Evolutionary conservation across 2,113 vertebrate genomes (phyloP).

Genomic region (Pipra filicauda): DNA sequence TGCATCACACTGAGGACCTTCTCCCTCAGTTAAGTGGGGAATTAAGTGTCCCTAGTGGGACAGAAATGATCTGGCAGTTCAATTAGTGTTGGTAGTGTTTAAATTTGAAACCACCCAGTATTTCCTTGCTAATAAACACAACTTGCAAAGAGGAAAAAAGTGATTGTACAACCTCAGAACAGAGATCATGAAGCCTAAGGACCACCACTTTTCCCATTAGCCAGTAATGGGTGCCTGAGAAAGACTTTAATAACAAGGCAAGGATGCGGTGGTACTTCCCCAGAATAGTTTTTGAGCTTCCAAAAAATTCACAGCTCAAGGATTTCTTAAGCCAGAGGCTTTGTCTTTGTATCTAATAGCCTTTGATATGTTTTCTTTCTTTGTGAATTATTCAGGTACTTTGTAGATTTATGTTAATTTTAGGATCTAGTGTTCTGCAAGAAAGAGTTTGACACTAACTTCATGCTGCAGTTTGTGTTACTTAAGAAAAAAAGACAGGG

Average conservation of each 20-base stretch:
- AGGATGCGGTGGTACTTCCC: not conserved
- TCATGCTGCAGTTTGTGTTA: not conserved
- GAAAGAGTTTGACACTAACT: not conserved
- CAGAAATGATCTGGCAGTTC: not conserved
- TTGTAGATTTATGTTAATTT: not conserved
- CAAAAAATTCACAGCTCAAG: not conserved
- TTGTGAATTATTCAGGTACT: not conserved
- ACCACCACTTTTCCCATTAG: not conserved
- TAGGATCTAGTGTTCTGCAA: not conserved
- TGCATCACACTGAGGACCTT: not conserved
- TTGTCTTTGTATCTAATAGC: not conserved
- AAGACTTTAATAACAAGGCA: not conserved
- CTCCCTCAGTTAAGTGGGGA: not conserved
- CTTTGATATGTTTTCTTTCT: not conserved
- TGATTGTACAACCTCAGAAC: not conserved
- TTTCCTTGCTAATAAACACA: not conserved
- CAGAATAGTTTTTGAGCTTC: not conserved
- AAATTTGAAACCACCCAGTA: not conserved
- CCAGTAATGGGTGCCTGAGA: not conserved
- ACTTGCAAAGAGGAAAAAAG: not conserved
- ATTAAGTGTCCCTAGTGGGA: not conserved
- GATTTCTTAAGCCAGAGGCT: not conserved
- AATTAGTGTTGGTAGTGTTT: not conserved
- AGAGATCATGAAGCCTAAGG: not conserved
- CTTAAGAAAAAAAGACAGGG: not conserved